Evolutionary conservation across 2,888 invertebrate genomes (phyloP), one percentile per base, ranked within the genome.

Genomic region (Pollenia labialis): DNA sequence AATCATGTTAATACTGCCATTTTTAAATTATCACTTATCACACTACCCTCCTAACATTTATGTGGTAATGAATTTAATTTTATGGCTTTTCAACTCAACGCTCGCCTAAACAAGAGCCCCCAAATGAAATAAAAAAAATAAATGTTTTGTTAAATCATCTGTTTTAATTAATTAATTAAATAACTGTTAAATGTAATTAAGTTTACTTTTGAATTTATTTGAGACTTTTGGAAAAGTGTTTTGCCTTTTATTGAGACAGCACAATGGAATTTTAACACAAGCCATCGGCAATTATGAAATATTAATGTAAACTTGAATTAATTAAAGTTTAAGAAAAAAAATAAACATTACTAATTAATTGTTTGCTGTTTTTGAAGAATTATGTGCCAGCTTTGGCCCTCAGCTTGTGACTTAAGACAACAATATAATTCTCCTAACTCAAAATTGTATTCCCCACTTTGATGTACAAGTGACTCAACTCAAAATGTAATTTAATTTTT

Each of bases 141-240:
- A 64, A 64, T 42, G 50, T 69, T 44, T 83, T 76, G 71, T 83
- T 83, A 56, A 83, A 71, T 76, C 76, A 82, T 82, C 69, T 76
- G 54, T 58, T 66, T 85, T 72, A 85, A 81, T 85, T 81, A 58
- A 77, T 85, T 85, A 76, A 77, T 81, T 77, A 76, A 81, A 58
- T 72, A 72, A 85, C 62, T 54, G 16, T 80, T 42, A 56, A 32
- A 16, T 12, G 42, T 62, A 62, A 85, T 80, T 69, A 76, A 80
- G 58, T 80, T 75, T 42, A 16, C 46, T 48, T 23, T 32, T 52
- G 16, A 71, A 54, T 54, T 54, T 62, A 0, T 62, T 50, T 32
- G 46, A 52, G 66, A 46, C 2, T 62, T 56, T 40, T 7, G 54
- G 42, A 58, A 68, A 58, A 69, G 58, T 79, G 60, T 4, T 32